Evolutionary conservation across 2,888 invertebrate genomes (phyloP).

Genomic region (Boloria selene): DNA sequence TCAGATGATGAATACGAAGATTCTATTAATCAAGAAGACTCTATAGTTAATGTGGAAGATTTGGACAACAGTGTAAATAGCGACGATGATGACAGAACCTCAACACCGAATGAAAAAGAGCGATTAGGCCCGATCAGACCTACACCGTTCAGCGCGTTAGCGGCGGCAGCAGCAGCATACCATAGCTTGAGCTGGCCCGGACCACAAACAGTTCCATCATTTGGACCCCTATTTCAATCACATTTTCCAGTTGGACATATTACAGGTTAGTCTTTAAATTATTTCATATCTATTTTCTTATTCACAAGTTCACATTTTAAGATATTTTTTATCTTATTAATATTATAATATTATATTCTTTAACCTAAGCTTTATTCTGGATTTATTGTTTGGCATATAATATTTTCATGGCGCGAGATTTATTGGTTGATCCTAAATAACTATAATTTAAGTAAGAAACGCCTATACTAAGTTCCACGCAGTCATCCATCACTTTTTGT

Average conservation of each 20-base stretch:
- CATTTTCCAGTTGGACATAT: conserved; percentile 80
- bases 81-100: conserved; percentile 73
- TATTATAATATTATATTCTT: conserved; percentile 22
- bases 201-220: conserved; percentile 80
- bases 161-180: conserved; percentile 86
- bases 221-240: conserved; percentile 86
- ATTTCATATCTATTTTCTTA: conserved; percentile 22
- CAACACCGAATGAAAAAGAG: conserved; percentile 60
- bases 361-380: conserved; percentile 5
- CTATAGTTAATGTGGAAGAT: conserved; percentile 91
- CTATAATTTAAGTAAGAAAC: conserved; percentile 34
- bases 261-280: conserved; percentile 61
- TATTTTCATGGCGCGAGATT: conserved; percentile 2
- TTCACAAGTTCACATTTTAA: conserved; percentile 12
- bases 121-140: conserved; percentile 86
- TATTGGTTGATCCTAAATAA: conserved; percentile 1
- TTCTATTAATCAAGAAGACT: conserved; percentile 86
- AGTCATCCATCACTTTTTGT: conserved; percentile 43
- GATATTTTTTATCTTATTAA: conserved; percentile 21
- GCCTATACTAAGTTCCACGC: conserved; percentile 22
- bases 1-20: conserved; percentile 86
- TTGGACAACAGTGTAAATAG: conserved; percentile 82
- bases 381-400: neutral
- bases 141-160: conserved; percentile 87
- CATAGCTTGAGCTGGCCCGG: conserved; percentile 84